Percentiles rank a stretch among this genome's conserved stretches.
Conservation (phyloP, 2,797 vertebrate genomes). For the Alcedo quadribrachys region DNA sequence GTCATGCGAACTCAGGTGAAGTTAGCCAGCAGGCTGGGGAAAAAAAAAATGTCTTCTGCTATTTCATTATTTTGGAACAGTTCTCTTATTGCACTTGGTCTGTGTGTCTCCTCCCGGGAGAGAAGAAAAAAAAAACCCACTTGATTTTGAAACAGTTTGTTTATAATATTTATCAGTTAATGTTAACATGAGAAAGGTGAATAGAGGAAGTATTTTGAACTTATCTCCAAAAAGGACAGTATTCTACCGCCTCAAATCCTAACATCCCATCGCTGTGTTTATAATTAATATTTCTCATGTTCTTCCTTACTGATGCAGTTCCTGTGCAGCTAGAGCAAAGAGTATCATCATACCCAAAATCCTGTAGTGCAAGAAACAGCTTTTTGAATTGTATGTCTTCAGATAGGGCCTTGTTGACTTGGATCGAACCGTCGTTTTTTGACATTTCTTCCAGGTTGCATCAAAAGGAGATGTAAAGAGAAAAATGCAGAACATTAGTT, state of each 20-base stretch:
- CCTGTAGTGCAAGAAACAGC: slow-evolving; percentile 72
- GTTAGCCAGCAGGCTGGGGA: slow-evolving; percentile 73
- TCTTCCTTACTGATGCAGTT: slow-evolving; percentile 69
- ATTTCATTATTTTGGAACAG: slow-evolving; percentile 72
- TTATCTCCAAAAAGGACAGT: slow-evolving; percentile 64
- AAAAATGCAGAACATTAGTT: slow-evolving; percentile 78
- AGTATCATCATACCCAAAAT: slow-evolving; percentile 77
- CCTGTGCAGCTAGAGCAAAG: slow-evolving; percentile 79
- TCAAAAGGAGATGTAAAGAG: slow-evolving; percentile 68
- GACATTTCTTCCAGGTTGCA: slow-evolving; percentile 91
- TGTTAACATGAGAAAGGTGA: slow-evolving; percentile 53
- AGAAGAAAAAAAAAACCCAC: slow-evolving; percentile 64
- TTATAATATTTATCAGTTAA: slow-evolving; percentile 50
- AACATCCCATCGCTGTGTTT: slow-evolving; percentile 18
- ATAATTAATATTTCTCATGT: slow-evolving; percentile 17
- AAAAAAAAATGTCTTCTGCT: slow-evolving; percentile 54
- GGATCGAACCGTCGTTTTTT: slow-evolving; percentile 97
- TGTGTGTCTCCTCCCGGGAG: slow-evolving; percentile 80
- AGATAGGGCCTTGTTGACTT: slow-evolving; percentile 92
- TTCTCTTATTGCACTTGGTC: slow-evolving; percentile 87
- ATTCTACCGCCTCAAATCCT: slow-evolving; percentile 48
- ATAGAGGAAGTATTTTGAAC: slow-evolving; percentile 62
- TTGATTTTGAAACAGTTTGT: slow-evolving; percentile 77
- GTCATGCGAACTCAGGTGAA: slow-evolving; percentile 88
- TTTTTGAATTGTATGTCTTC: slow-evolving; percentile 70